phyloP scores from a whole-genome alignment of 1,140 invertebrate species.

The Druon quercuslanigerum region DNA sequence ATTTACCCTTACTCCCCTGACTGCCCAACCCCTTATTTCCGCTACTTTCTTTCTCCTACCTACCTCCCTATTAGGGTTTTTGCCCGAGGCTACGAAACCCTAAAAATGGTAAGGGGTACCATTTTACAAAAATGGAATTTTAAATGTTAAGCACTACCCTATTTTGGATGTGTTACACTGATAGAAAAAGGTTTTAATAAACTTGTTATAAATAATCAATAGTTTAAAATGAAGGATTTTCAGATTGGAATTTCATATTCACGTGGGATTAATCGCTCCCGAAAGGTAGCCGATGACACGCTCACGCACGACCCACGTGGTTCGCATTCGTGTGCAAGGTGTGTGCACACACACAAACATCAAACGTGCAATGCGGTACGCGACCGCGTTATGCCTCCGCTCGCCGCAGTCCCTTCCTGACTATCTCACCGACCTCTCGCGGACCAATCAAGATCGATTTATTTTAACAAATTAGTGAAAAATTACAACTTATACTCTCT shows the following conservation, averaged over 20 bases:
- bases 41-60: too few species aligned
- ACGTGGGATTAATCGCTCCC: slow-evolving; percentile 21
- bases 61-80: too few species aligned
- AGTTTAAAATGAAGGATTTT: background rate
- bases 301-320: slow-evolving; percentile 41
- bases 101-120: too few species aligned
- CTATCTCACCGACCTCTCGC: slow-evolving; percentile 55
- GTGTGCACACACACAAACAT: slow-evolving; percentile 29
- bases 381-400: slow-evolving; percentile 58
- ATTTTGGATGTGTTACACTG: background rate
- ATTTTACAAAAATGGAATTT: too few species aligned
- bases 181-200: background rate
- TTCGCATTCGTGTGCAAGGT: slow-evolving; percentile 36
- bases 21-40: too few species aligned
- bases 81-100: too few species aligned
- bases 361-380: slow-evolving; percentile 54
- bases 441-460: background rate
- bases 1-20: too few species aligned
- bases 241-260: background rate
- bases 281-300: slow-evolving; percentile 41
- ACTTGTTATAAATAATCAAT: slow-evolving; percentile 16
- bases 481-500: background rate
- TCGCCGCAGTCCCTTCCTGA: slow-evolving; percentile 62
- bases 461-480: background rate
- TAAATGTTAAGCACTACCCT: too few species aligned